Base-by-base conservation (phyloP, 2,113 vertebrate species). In the Pholis gunnellus region DNA sequence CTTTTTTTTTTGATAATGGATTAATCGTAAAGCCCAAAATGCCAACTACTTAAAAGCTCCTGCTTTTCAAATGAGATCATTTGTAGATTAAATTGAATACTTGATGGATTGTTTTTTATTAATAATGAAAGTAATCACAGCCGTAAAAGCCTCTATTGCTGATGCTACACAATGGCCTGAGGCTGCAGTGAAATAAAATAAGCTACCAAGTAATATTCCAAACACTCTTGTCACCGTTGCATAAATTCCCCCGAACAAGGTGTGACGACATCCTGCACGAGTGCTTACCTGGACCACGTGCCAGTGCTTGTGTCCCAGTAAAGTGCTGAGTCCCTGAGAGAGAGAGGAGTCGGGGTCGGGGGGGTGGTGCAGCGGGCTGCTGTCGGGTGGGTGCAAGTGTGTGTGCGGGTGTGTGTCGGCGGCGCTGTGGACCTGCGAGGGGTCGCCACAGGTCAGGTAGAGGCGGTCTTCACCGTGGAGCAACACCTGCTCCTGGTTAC, bases 281-380 rank as follows among this genome's bases (percentile, higher is more conserved):
- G 27, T 38, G 42, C 87, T 74, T 93, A 99, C 98, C 97, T 99
- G 98, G 84, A 99, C 97, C 82, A 99, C 97, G 31, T 99, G 98
- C 98, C 98, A 99, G 92, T 99, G 98, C 84, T 98, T 97, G 94
- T 99, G 97, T 91, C 98, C 98, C 87, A 99, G 95, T 97, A 99
- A 98, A 97, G 97, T 97, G 97, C 97, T 98, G 96, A 99, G 96
- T 92, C 97, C 97, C 96, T 97, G 97, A 97, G 97, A 96, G 95
- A 97, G 95, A 80, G 96, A 91, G 91, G 95, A 93, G 72, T 95
- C 91, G 79, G 93, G 92, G 92, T 95, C 92, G 20, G 88, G 92
- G 78, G 92, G 85, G 76, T 93, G 92, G 82, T 94, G 93, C 88
- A 95, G 94, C 0, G 94, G 95, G 88, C 94, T 95, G 90, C 94